Conservation (phyloP, 2,797 vertebrate species). For the Astyanax mexicanus region DNA sequence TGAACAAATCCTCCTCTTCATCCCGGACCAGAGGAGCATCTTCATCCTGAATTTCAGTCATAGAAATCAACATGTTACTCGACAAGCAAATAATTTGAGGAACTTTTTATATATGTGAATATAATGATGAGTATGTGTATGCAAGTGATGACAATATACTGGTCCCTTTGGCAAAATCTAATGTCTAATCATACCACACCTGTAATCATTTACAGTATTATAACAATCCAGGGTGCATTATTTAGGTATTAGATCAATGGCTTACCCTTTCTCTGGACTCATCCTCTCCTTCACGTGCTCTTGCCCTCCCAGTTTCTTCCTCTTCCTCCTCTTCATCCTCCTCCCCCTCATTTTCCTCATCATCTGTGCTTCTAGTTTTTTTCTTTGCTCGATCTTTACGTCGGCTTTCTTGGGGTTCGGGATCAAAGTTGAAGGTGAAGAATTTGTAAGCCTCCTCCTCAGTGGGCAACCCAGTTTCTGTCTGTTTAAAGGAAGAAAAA, state of each 20-base stretch:
- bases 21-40: constrained; percentile 75
- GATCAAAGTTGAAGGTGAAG: constrained; percentile 92
- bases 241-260: too few species aligned
- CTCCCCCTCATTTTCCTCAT: constrained; percentile 61
- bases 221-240: too few species aligned
- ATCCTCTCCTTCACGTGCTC: constrained; percentile 62
- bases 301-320: constrained; percentile 45
- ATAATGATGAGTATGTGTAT: too few species aligned
- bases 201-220: too few species aligned
- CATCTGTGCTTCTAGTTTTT: constrained; percentile 54
- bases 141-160: too few species aligned
- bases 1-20: constrained; percentile 78
- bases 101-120: too few species aligned
- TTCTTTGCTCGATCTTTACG: constrained; percentile 57
- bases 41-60: constrained; percentile 77
- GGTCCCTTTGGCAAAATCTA: too few species aligned
- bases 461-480: constrained; percentile 79
- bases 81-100: too few species aligned
- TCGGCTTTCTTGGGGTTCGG: constrained; percentile 73
- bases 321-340: constrained; percentile 60
- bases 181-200: too few species aligned
- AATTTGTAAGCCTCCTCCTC: constrained; percentile 91
- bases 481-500: constrained; percentile 62
- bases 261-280: background rate
- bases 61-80: background rate